phyloP scores from a whole-genome alignment of 2,888 invertebrate species.

The Rutpela maculata region DNA sequence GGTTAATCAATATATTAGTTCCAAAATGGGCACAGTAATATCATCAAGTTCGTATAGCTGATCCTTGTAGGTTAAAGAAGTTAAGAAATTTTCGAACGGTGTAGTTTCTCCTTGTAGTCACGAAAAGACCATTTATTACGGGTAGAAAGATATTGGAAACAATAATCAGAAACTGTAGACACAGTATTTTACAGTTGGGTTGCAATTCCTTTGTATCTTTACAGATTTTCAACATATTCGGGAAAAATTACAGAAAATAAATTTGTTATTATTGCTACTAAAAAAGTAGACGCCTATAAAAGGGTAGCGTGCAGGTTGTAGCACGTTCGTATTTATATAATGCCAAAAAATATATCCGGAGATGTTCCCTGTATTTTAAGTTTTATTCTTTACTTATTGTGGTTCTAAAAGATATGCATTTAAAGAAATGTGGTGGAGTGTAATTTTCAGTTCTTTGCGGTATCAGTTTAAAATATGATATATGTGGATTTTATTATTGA shows the following conservation, averaged over 20 bases:
- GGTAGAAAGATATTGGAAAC: constrained; percentile 56
- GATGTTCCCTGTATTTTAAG: background rate
- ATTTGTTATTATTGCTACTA: background rate
- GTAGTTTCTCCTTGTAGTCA: constrained; percentile 56
- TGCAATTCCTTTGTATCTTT: constrained; percentile 43
- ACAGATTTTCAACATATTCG: constrained; percentile 43
- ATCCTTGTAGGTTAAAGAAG: background rate
- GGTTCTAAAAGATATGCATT: background rate
- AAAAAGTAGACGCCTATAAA: constrained; percentile 7
- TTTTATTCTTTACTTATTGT: constrained; percentile 4
- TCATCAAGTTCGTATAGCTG: background rate
- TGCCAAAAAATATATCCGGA: background rate
- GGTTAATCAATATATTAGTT: constrained; percentile 38
- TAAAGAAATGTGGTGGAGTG: background rate
- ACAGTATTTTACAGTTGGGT: constrained; percentile 47
- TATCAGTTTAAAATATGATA: constrained; percentile 31
- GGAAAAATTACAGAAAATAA: constrained; percentile 7
- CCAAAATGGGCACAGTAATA: constrained; percentile 27
- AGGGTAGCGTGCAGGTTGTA: background rate
- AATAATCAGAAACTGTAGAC: constrained; percentile 56
- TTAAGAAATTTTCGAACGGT: constrained; percentile 53
- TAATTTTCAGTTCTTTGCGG: constrained; percentile 22
- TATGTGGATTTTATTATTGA: constrained; percentile 45
- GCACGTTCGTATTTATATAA: background rate
- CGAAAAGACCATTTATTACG: constrained; percentile 58